phyloP scores from a whole-genome alignment of 2,797 vertebrate genomes.

The Crocodylus rhombifer region DNA sequence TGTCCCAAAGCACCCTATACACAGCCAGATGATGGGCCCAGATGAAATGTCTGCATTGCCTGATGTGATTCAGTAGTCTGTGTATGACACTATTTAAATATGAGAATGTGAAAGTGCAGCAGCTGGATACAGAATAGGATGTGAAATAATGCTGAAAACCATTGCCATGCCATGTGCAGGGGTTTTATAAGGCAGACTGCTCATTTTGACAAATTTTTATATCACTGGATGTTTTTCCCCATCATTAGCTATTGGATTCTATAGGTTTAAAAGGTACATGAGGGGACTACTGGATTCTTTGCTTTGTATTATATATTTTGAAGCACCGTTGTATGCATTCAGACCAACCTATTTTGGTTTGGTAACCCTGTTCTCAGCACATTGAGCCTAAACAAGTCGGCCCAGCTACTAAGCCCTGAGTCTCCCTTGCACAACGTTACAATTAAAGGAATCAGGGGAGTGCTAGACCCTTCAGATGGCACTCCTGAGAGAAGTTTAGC shows the following conservation, averaged over 20 bases:
- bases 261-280: constrained; percentile 11
- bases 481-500: constrained; percentile 63
- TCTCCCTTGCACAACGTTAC: constrained; percentile 10
- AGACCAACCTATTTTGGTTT: not conserved
- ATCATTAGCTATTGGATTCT: not conserved
- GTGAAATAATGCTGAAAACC: constrained; percentile 60
- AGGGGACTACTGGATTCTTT: not conserved
- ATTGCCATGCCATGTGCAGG: constrained; percentile 1
- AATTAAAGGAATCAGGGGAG: constrained; percentile 50
- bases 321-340: constrained; percentile 4
- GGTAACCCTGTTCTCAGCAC: not conserved
- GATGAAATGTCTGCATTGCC: constrained; percentile 4
- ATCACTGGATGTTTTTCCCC: not conserved
- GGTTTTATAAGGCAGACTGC: not conserved
- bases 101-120: constrained; percentile 34
- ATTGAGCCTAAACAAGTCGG: constrained; percentile 11
- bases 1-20: constrained; percentile 35
- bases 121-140: constrained; percentile 45
- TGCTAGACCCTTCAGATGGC: constrained; percentile 29
- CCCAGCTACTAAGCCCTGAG: constrained; percentile 1
- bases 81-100: constrained; percentile 9
- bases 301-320: not conserved
- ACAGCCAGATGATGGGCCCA: constrained; percentile 5
- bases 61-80: constrained; percentile 54
- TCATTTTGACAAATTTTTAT: not conserved